phyloP scores from a whole-genome alignment of 2,888 invertebrate species.

The Hirudinaria manillensis region DNA sequence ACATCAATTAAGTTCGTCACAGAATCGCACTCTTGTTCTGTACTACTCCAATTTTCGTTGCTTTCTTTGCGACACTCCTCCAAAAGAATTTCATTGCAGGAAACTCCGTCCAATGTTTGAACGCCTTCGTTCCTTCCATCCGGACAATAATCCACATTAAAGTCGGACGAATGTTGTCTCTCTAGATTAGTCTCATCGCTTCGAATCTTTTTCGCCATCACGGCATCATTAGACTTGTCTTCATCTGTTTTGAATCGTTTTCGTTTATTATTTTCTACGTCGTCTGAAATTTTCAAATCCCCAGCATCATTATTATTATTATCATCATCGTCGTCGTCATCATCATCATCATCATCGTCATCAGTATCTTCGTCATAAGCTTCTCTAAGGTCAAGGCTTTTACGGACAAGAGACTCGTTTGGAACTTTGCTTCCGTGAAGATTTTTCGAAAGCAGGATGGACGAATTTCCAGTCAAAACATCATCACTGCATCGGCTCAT shows the following conservation, averaged over 20 bases:
- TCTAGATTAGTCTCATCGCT: background rate
- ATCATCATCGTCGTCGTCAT: slow-evolving; percentile 5
- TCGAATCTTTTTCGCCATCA: background rate
- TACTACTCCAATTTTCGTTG: too few species aligned
- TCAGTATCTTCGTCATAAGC: background rate
- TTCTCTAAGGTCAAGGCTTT: background rate
- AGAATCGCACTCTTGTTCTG: too few species aligned
- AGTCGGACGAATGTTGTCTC: background rate
- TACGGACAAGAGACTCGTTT: too few species aligned
- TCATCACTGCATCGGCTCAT: too few species aligned
- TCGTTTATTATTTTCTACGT: slow-evolving; percentile 20
- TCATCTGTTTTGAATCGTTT: slow-evolving; percentile 16
- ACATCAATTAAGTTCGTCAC: too few species aligned
- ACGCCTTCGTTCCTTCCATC: background rate
- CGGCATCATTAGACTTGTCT: background rate
- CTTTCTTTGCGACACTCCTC: background rate
- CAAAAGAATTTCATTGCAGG: background rate
- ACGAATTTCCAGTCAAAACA: too few species aligned
- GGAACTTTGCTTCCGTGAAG: too few species aligned
- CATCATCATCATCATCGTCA: background rate
- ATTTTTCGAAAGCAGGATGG: too few species aligned
- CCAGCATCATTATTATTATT: background rate
- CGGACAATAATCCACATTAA: background rate
- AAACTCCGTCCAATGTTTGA: background rate
- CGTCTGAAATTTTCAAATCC: slow-evolving; percentile 11